These are phyloP conservation scores for Eunapius fragilis DNA, from an alignment of 37 sponge, comb jelly and placozoan species.

Conservation along the genomic window DNA sequence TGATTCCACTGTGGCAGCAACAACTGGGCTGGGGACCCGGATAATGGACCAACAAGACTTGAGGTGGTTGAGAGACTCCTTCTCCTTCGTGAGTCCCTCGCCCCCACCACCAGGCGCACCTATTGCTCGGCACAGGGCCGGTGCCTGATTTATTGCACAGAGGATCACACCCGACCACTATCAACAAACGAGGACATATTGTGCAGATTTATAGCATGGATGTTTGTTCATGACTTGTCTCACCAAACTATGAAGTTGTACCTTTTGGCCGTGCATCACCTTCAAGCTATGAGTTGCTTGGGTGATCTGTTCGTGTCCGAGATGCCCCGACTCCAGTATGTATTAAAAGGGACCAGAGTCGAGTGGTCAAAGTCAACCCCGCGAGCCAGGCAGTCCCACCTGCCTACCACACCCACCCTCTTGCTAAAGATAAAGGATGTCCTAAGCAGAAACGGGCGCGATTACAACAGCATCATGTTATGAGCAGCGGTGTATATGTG, in stretches of 20 bases:
- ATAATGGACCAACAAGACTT: slow-evolving; percentile 3
- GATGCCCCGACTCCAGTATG: slow-evolving; percentile 1
- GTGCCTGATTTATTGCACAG: background rate
- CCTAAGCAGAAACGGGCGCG: too few relatives aligned
- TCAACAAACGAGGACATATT: background rate
- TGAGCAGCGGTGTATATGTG: slow-evolving; percentile 43
- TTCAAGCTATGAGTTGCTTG: background rate
- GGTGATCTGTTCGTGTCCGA: background rate
- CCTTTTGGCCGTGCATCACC: too few relatives aligned
- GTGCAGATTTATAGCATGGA: background rate
- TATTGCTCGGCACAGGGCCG: background rate
- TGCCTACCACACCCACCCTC: slow-evolving; percentile 14
- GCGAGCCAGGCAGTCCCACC: background rate
- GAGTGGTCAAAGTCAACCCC: background rate
- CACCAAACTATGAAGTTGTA: too few relatives aligned
- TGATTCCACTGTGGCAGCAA: background rate
- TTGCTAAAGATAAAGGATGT: background rate
- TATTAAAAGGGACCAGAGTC: background rate
- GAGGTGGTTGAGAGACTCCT: background rate
- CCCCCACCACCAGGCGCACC: background rate
- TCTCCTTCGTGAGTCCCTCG: slow-evolving; percentile 1
- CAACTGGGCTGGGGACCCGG: background rate
- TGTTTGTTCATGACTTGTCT: too few relatives aligned
- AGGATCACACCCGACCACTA: background rate
- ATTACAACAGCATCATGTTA: slow-evolving; percentile 14